Conservation (phyloP, 2,113 vertebrate species). For the Paracanthobrama guichenoti region DNA sequence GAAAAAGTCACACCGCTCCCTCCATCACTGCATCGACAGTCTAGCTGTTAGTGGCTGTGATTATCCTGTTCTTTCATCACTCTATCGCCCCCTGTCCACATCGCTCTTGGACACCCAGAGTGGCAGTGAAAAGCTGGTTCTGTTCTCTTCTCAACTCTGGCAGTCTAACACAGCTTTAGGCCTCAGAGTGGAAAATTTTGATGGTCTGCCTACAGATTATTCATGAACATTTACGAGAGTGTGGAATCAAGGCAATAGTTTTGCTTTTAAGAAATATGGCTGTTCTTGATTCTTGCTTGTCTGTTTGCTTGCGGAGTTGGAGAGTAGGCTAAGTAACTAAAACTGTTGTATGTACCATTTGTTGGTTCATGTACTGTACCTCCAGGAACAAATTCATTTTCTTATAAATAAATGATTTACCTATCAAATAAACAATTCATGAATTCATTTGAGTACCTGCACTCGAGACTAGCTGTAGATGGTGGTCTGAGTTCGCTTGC, state of each 20-base stretch:
- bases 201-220: conserved; percentile 13
- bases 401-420: not conserved
- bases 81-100: conserved; percentile 11
- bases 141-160: not conserved
- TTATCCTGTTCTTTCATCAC: conserved; percentile 22
- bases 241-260: conserved; percentile 8
- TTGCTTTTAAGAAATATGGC: conserved; percentile 1
- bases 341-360: not conserved
- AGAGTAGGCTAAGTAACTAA: not conserved
- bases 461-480: too few species aligned
- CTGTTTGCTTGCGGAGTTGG: not conserved
- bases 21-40: conserved; percentile 31
- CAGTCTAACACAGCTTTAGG: conserved; percentile 3
- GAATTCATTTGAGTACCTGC: not conserved
- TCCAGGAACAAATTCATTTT: not conserved
- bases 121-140: conserved; percentile 20
- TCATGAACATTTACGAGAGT: conserved; percentile 16
- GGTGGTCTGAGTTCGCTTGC: too few species aligned
- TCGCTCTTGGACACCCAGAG: conserved; percentile 12
- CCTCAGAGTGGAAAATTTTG: conserved; percentile 23
- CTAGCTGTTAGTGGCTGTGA: conserved; percentile 32
- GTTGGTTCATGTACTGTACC: not conserved
- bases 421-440: not conserved
- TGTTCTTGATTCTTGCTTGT: conserved; percentile 9
- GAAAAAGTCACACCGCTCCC: not conserved